These are phyloP conservation scores for Platorchestia sp. DNA, from an alignment of 1,140 invertebrate species.

Conservation along the genomic window DNA sequence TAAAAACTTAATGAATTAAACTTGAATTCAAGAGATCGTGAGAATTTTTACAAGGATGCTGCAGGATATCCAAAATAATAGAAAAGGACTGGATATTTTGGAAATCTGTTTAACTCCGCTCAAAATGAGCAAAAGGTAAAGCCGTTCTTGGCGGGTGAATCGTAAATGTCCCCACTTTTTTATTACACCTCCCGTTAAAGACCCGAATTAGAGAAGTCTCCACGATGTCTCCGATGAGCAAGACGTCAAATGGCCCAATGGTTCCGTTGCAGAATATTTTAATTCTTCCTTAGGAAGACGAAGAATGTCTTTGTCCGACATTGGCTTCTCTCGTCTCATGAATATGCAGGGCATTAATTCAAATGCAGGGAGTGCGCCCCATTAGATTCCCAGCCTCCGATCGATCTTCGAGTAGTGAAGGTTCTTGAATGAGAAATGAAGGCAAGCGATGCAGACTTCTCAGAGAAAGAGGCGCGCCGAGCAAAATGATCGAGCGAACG, in stretches of 20 bases:
- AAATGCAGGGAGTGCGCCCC: not conserved
- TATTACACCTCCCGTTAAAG: not conserved
- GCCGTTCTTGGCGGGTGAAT: not conserved
- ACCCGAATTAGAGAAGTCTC: not conserved
- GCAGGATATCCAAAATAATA: not conserved
- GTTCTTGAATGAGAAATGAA: not conserved
- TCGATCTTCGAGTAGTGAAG: not conserved
- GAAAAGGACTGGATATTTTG: not conserved
- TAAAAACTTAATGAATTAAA: no score
- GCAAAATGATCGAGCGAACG: not conserved
- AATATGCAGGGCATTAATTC: slow-evolving; percentile 31
- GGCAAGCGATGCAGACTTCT: not conserved
- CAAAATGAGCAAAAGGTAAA: not conserved
- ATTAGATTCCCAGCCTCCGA: slow-evolving; percentile 16
- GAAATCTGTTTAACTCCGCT: not conserved
- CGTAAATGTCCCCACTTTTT: not conserved
- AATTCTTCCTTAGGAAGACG: not conserved
- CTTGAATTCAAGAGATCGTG: not conserved
- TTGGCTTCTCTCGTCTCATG: not conserved
- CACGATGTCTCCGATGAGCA: not conserved
- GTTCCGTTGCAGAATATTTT: not conserved
- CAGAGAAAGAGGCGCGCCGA: not conserved
- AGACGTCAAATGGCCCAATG: not conserved
- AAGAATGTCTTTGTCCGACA: not conserved
- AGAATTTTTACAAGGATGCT: not conserved